Evolutionary conservation across 2,888 invertebrate species (phyloP), one percentile per base, ranked within the genome.

Genomic region (Acleris holmiana): DNA sequence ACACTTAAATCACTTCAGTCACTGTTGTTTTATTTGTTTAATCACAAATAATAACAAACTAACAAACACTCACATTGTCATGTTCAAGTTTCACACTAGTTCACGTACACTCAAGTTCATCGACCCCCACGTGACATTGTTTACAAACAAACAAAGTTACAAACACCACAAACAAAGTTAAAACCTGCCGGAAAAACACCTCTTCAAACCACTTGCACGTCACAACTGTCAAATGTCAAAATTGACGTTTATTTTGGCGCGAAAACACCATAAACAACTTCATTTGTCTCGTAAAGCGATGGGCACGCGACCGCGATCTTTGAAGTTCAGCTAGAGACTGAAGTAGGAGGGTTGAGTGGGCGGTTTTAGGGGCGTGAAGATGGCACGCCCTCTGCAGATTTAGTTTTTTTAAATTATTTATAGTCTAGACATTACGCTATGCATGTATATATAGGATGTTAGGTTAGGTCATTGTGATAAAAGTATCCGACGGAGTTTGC

Each of bases 91-190:
- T 65, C 66, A 67, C 61, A 53, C 35, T 35, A 35, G 35, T 35
- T 29, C 19, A 54, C 40, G 44, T 23, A 60, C 23, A 44, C 62
- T 63, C 62, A 62, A 69, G 72, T 68, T 72, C 74, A 71, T 48
- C 67, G 66, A 73, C 73, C 71, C 25, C 51, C 80, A 77, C 77
- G 77, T 79, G 76, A 44, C 67, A 53, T 70, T 83, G 79, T 83
- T 83, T 75, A 77, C 76, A 75, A 82, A 82, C 81, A 82, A 77
- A 71, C 60, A 69, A 44, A n/a, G 44, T 40, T 35, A 72, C 70
- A 73, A 69, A 73, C 69, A 71, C 66, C 35, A 13, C 35, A 70
- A 70, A 71, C 58, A 64, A 58, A 19, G 18, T n/a, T 51, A 64
- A 63, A 66, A 13, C 44, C 13, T 49, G 8, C 18, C n/a, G 18